Evolutionary conservation across 2,888 invertebrate species (phyloP).

Genomic region (Didymodactylos carnosus): DNA sequence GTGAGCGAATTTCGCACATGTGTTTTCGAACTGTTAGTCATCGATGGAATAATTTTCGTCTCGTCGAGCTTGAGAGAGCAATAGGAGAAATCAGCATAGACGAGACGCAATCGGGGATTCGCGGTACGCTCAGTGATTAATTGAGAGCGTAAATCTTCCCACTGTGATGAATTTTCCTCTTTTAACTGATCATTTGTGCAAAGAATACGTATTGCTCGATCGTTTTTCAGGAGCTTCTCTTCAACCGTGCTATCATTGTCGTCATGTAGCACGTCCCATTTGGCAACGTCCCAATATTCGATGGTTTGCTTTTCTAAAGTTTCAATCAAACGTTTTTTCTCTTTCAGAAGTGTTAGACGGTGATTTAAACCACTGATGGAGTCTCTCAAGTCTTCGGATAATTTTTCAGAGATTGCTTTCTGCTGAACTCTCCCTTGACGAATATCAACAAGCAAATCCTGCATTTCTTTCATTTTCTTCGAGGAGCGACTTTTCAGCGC

Average conservation of each 20-base stretch:
- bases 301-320: background rate
- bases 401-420: background rate
- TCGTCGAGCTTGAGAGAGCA: background rate
- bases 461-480: no score
- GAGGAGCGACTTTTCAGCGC: no score
- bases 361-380: background rate
- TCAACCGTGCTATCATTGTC: background rate
- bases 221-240: background rate
- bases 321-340: background rate
- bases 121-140: background rate
- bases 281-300: background rate
- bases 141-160: background rate
- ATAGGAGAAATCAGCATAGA: background rate
- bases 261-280: background rate
- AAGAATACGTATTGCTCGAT: background rate
- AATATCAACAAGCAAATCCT: background rate
- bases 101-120: background rate
- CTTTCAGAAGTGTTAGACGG: background rate
- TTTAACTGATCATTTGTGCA: background rate
- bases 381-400: background rate
- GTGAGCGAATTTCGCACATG: no score
- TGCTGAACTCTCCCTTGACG: background rate
- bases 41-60: background rate
- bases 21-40: background rate
- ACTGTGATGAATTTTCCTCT: background rate